phyloP scores from a whole-genome alignment of 2,888 invertebrate species.

The Leucophenga maculata region DNA sequence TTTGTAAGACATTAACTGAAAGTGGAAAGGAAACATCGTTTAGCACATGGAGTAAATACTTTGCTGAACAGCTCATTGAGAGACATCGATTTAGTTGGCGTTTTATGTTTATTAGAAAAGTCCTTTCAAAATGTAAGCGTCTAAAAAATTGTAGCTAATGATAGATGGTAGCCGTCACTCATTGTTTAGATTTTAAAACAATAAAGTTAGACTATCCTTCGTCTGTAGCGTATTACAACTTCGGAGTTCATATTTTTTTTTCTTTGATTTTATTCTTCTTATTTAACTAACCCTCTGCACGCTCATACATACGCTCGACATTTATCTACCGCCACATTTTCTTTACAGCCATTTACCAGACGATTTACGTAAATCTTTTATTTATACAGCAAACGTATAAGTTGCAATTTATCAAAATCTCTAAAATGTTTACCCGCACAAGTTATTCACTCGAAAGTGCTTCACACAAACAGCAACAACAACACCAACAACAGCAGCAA shows the following conservation, averaged over 20 bases:
- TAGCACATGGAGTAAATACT: not conserved
- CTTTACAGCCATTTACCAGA: slow-evolving; percentile 67
- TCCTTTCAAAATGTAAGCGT: too few species aligned
- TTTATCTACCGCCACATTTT: slow-evolving; percentile 43
- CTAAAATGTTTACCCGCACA: slow-evolving; percentile 67
- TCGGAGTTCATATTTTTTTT: too few species aligned
- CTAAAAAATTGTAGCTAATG: too few species aligned
- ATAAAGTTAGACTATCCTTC: too few species aligned
- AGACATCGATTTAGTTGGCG: too few species aligned
- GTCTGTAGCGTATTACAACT: too few species aligned
- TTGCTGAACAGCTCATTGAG: not conserved
- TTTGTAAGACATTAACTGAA: not conserved
- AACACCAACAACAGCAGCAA: not conserved
- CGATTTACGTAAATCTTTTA: slow-evolving; percentile 66
- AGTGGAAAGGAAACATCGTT: not conserved
- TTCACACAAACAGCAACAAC: slow-evolving; percentile 44
- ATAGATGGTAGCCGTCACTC: too few species aligned
- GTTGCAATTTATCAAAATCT: slow-evolving; percentile 67
- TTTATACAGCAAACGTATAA: slow-evolving; percentile 66
- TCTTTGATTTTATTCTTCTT: too few species aligned
- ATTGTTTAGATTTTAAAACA: too few species aligned
- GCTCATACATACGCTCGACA: slow-evolving; percentile 25
- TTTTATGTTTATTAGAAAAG: too few species aligned
- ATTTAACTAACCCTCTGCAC: not conserved
- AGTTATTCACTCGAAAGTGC: slow-evolving; percentile 68